phyloP scores from a whole-genome alignment of 2,888 invertebrate genomes.

The Drosophila neotestacea region DNA sequence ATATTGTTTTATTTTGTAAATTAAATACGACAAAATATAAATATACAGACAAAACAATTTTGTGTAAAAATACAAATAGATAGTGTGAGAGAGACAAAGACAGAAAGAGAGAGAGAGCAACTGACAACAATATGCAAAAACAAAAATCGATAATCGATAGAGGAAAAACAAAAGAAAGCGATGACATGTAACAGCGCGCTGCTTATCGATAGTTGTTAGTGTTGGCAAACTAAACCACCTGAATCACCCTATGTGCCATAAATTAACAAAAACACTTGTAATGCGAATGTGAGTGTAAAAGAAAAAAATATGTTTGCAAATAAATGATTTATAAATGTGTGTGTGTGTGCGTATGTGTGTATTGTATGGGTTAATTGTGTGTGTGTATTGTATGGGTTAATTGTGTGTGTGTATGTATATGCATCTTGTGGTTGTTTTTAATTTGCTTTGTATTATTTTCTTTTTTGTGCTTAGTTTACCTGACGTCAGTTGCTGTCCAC shows the following conservation, averaged over 20 bases:
- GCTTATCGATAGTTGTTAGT: conserved; percentile 35
- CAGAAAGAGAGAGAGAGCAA: conserved; percentile 22
- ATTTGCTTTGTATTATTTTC: conserved; percentile 8
- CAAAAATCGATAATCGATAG: conserved; percentile 15
- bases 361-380: conserved; percentile 5
- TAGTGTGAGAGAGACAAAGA: conserved; percentile 1
- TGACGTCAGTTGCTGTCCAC: conserved; percentile 81
- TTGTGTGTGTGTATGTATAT: conserved; percentile 11
- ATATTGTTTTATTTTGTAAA: neutral
- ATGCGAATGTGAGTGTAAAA: conserved; percentile 1
- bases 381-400: conserved; percentile 5
- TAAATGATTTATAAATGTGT: conserved; percentile 7
- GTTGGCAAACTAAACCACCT: conserved; percentile 28
- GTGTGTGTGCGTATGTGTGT: conserved; percentile 10
- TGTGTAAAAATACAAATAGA: conserved; percentile 19
- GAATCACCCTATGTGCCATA: conserved; percentile 48
- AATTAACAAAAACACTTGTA: conserved; percentile 17
- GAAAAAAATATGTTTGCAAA: neutral
- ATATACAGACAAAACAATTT: conserved; percentile 16
- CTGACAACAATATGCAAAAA: conserved; percentile 30
- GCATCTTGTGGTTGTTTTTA: conserved; percentile 24
- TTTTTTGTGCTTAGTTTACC: conserved; percentile 66
- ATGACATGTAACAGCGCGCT: conserved; percentile 12
- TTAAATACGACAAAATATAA: conserved; percentile 22
- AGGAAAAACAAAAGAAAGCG: conserved; percentile 20